These are phyloP conservation scores for Phenganax subtilis DNA, from an alignment of 92 coral and sea anemone genomes.

Conservation along the genomic window DNA sequence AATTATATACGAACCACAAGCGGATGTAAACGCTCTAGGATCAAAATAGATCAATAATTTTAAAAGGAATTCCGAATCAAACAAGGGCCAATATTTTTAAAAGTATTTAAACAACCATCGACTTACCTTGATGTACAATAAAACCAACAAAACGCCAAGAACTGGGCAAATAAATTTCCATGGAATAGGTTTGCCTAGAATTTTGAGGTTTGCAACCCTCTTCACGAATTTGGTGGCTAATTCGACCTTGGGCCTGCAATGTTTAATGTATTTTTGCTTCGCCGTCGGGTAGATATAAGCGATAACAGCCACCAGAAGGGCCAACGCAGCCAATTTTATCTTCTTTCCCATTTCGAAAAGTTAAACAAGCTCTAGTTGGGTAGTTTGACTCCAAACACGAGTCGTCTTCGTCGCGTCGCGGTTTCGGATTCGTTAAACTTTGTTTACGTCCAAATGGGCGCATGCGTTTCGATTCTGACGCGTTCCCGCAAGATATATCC, in stretches of 20 bases:
- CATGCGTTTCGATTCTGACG: constrained; percentile 28
- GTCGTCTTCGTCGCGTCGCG: constrained; percentile 10
- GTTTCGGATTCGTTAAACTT: constrained; percentile 39
- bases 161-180: constrained; percentile 87
- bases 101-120: neutral
- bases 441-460: constrained; percentile 39
- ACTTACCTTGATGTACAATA: constrained; percentile 86
- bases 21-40: neutral
- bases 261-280: constrained; percentile 70
- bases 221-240: constrained; percentile 58
- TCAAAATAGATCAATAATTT: neutral
- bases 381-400: neutral
- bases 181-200: constrained; percentile 87
- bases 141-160: constrained; percentile 62
- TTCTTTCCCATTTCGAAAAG: constrained; percentile 54
- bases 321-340: constrained; percentile 68
- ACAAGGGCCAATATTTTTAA: neutral
- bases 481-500: neutral
- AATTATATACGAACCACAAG: neutral
- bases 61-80: neutral
- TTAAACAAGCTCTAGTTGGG: neutral
- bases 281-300: constrained; percentile 78
- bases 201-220: constrained; percentile 66
- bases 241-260: constrained; percentile 79
- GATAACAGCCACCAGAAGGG: constrained; percentile 70